Percentiles rank a stretch among this genome's conserved stretches.
Conservation (phyloP, 2,797 vertebrate species). For the Kryptopterus vitreolus region DNA sequence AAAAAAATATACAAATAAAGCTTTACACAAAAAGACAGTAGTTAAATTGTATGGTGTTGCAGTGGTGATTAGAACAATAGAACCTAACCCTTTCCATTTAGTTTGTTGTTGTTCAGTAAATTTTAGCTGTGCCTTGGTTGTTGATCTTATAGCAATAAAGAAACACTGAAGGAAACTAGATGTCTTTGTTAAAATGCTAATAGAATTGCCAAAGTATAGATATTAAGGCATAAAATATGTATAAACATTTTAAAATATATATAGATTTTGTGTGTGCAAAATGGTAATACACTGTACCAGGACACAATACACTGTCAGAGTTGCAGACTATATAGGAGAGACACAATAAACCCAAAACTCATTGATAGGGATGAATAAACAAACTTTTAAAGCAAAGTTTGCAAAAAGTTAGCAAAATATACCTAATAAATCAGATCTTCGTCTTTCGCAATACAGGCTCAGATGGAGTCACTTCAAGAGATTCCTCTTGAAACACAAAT, state of each 20-base stretch:
- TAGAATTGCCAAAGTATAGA: background rate
- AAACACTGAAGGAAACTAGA: background rate
- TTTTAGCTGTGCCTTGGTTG: background rate
- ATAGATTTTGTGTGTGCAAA: no score
- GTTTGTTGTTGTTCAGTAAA: background rate
- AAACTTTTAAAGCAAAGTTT: background rate
- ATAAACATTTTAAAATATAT: background rate
- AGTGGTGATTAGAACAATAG: background rate
- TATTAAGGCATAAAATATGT: background rate
- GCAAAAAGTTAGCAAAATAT: background rate
- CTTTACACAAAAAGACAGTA: background rate
- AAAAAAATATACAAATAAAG: background rate
- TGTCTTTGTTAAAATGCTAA: background rate
- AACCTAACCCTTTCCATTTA: background rate
- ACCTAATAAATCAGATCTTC: background rate
- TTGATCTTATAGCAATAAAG: background rate
- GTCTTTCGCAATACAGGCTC: background rate
- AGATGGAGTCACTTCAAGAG: background rate
- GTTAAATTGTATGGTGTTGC: background rate
- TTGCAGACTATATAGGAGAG: background rate
- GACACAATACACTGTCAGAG: background rate
- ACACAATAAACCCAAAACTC: background rate
- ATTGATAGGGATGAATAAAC: background rate
- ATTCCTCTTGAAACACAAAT: background rate
- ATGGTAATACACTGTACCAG: background rate